Conservation (phyloP, 2,113 vertebrate species). For the Lamprologus callipterus region DNA sequence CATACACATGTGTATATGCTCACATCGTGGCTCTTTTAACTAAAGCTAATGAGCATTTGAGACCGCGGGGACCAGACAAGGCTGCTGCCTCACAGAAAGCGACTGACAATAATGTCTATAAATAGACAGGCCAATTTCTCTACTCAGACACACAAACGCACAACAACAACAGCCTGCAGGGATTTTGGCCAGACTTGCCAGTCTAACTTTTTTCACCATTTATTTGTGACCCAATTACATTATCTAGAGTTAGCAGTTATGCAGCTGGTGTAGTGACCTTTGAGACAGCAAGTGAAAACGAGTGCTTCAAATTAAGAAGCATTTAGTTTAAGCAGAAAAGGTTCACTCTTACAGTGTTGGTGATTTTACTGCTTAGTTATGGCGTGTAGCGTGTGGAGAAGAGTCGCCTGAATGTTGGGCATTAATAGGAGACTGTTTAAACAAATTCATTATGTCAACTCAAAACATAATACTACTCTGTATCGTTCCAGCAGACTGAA, state of each 20-base stretch:
- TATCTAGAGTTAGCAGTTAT: not conserved
- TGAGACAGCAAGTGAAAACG: not conserved
- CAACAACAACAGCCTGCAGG: conserved; percentile 12
- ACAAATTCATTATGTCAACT: not conserved
- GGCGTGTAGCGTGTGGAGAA: not conserved
- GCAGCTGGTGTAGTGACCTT: not conserved
- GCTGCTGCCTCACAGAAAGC: conserved; percentile 18
- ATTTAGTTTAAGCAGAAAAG: not conserved
- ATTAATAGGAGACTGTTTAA: not conserved
- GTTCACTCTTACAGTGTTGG: not conserved
- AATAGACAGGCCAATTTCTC: conserved; percentile 45
- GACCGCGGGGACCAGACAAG: not conserved
- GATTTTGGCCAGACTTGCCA: not conserved
- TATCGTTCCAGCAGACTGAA: not conserved
- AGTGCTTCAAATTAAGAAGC: not conserved
- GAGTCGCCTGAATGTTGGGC: not conserved
- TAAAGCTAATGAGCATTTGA: not conserved
- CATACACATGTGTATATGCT: not conserved
- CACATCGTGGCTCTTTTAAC: not conserved
- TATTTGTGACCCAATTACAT: not conserved
- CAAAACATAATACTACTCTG: not conserved
- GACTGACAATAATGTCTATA: conserved; percentile 34
- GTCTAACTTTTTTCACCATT: not conserved
- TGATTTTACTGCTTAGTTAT: not conserved
- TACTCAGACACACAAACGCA: not conserved